A percentile compares a stretch with the other conserved stretches of the same genome.
These are phyloP conservation scores for Cosmopolites sordidus DNA, from an alignment of 2,888 invertebrate species.

Conservation along the genomic window DNA sequence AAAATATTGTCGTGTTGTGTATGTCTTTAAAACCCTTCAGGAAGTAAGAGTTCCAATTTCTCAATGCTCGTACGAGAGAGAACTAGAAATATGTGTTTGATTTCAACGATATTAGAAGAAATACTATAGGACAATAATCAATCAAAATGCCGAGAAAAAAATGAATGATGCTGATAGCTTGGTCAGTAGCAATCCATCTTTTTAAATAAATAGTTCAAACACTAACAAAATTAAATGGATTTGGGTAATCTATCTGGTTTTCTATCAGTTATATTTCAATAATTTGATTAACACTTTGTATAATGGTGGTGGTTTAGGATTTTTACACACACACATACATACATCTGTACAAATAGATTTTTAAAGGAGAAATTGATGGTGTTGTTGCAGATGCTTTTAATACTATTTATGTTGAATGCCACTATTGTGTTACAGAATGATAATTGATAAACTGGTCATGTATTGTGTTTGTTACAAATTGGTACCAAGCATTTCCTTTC, in stretches of 20 bases:
- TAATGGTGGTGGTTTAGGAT: not conserved
- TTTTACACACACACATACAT: too few relatives aligned
- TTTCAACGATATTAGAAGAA: constrained; percentile 8
- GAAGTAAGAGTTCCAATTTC: constrained; percentile 13
- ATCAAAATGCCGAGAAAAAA: constrained; percentile 64
- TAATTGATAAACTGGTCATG: constrained; percentile 13
- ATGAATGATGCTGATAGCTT: constrained; percentile 72
- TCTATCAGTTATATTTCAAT: not conserved
- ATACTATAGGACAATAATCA: constrained; percentile 5
- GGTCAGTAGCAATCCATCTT: constrained; percentile 50
- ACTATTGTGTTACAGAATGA: not conserved
- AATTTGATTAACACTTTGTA: not conserved
- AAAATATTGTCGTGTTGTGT: constrained; percentile 7
- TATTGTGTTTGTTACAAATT: constrained; percentile 12
- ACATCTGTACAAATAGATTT: too few relatives aligned
- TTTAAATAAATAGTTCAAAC: constrained; percentile 6
- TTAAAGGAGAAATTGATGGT: too few relatives aligned
- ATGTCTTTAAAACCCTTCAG: constrained; percentile 2
- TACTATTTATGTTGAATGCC: too few relatives aligned
- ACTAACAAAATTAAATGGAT: constrained; percentile 16
- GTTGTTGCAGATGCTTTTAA: too few relatives aligned
- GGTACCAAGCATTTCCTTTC: constrained; percentile 13
- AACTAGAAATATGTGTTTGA: constrained; percentile 4
- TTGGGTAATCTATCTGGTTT: constrained; percentile 12
- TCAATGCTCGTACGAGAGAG: constrained; percentile 9